Percentiles rank a stretch among this genome's conserved stretches.
phyloP scores from a whole-genome alignment of 2,888 invertebrate genomes.

The Acronicta psi region DNA sequence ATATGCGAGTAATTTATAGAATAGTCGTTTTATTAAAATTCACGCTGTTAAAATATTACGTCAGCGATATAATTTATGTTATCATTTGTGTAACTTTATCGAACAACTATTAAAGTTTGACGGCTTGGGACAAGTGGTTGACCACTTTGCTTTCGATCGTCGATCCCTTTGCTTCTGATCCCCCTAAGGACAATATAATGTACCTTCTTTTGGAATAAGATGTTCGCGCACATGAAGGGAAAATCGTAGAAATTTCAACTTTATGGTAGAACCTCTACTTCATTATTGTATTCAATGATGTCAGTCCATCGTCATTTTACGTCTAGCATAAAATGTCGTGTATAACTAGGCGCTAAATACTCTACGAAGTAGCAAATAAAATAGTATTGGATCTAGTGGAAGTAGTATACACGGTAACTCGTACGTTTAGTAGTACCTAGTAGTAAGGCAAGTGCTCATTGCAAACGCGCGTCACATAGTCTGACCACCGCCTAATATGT shows the following conservation, averaged over 20 bases:
- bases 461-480: conserved; percentile 78
- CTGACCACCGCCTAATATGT: conserved; percentile 80
- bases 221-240: too few species aligned
- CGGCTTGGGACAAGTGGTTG: not conserved
- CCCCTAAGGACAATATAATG: too few species aligned
- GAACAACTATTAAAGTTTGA: conserved; percentile 1
- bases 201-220: not conserved
- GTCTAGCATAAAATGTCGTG: conserved; percentile 1
- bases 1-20: not conserved
- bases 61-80: conserved; percentile 13
- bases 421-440: conserved; percentile 45
- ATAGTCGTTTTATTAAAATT: conserved; percentile 4
- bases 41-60: conserved; percentile 34
- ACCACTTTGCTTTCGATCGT: not conserved
- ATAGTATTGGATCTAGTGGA: conserved; percentile 33
- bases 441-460: conserved; percentile 63
- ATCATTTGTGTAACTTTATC: not conserved
- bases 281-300: too few species aligned
- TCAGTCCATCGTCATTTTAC: too few species aligned
- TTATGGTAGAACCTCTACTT: too few species aligned
- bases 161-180: too few species aligned
- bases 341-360: conserved; percentile 9
- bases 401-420: conserved; percentile 36
- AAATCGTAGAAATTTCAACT: too few species aligned
- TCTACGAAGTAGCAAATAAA: conserved; percentile 2